Evolutionary conservation across 2,113 vertebrate genomes (phyloP).

Genomic region (Thermophis baileyi): DNA sequence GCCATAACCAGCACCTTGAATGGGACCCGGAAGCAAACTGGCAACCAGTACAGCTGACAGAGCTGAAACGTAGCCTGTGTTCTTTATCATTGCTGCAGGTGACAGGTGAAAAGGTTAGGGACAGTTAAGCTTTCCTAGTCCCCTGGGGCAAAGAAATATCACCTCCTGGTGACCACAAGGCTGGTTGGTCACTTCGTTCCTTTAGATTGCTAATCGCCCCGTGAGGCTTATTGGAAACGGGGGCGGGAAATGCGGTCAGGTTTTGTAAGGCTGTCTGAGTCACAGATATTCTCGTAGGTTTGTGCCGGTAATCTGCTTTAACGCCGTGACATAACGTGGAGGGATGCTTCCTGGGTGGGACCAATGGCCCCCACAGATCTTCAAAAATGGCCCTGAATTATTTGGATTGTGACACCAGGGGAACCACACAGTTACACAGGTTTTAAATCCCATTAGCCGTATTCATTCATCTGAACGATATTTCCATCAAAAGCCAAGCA

Average conservation of each 20-base stretch:
- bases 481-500: not conserved
- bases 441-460: not conserved
- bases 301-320: not conserved
- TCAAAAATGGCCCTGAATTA: not conserved
- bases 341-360: not conserved
- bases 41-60: too few species aligned
- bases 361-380: not conserved
- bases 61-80: not conserved
- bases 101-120: not conserved
- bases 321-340: not conserved
- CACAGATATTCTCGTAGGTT: not conserved
- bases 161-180: not conserved
- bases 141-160: not conserved
- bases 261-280: not conserved
- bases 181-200: not conserved
- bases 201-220: not conserved
- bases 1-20: not conserved
- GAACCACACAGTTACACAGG: rapidly evolving
- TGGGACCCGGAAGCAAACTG: not conserved
- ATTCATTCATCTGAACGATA: not conserved
- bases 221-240: not conserved
- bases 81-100: not conserved
- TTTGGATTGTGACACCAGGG: not conserved
- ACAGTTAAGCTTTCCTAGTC: not conserved
- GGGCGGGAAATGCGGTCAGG: not conserved